Base-by-base conservation (phyloP, 2,797 vertebrate species). In the Salarias fasciatus region DNA sequence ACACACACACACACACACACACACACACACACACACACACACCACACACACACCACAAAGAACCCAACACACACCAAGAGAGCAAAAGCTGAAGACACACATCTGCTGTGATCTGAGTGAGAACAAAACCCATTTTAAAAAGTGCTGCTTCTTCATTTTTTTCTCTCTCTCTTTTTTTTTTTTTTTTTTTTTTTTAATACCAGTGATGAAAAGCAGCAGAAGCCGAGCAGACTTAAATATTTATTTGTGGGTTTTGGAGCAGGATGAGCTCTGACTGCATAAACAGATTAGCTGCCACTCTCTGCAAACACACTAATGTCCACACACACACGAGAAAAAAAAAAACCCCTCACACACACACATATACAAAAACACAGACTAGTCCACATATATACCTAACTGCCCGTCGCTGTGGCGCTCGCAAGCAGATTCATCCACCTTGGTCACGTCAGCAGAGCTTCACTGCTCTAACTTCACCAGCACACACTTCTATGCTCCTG, bases 201-300 rank as follows among this genome's bases (percentile, higher is more conserved):
- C 6, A 6, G 18, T 24, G 18, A 24, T 35, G 33, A 35, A 35
- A 9, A 53, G 38, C 40, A 54, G 52, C 53, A 56, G 47, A 52
- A 54, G 59, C 57, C 49, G 69, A 36, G 53, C 58, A 33, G 14
- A 53, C 11, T 40, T 63, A 59, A 65, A 72, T 79, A 72, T 77
- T 56, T 68, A 75, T 82, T 65, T 77, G 66, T 79, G 64, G 53
- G 31, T 66, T 82, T 80, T 24, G 18, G 18, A 24, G 40, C 10
- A 14, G 12, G 57, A 72, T 69, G 66, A 83, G 63, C 65, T 67
- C 51, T 38, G 73, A 78, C 67, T 69, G 72, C 54, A 63, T 56
- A 69, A 77, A 69, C 48, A 80, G 74, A 86, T 82, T 55, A 62
- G 42, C 33, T 63, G 57, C 57, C 62, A 56, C 69, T 70, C 53